Percentiles rank a stretch among this genome's conserved stretches.
Evolutionary conservation across 1,140 invertebrate species (phyloP).

Genomic region (Aethina tumida): DNA sequence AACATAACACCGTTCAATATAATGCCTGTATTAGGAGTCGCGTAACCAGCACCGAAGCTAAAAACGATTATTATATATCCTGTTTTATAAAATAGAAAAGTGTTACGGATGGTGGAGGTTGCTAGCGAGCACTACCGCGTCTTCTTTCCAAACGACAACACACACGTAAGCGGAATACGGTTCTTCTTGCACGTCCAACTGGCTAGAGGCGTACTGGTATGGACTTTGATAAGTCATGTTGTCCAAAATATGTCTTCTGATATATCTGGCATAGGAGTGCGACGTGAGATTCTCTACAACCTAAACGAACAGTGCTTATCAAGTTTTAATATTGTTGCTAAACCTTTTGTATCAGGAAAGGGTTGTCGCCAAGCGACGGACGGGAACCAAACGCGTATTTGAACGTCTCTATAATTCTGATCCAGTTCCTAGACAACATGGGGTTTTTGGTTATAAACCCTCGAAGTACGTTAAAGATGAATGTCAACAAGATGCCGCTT

Average conservation of each 20-base stretch:
- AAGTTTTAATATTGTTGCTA: too few species aligned
- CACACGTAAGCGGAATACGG: constrained; percentile 87
- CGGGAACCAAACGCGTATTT: constrained; percentile 90
- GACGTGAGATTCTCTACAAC: constrained; percentile 54
- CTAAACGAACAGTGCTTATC: constrained; percentile 42
- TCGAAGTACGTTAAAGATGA: constrained; percentile 76
- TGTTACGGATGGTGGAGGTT: constrained; percentile 80
- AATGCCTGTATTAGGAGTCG: constrained; percentile 71
- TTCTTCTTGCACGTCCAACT: constrained; percentile 48
- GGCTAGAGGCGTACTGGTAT: constrained; percentile 58
- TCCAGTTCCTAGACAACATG: constrained; percentile 42
- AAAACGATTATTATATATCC: too few species aligned
- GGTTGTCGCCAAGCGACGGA: constrained; percentile 82
- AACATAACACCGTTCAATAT: constrained; percentile 94
- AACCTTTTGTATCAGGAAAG: too few species aligned
- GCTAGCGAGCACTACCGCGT: too few species aligned
- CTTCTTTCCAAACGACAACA: constrained; percentile 74
- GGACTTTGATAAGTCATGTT: constrained; percentile 54
- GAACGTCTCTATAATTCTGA: constrained; percentile 81
- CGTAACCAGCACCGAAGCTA: constrained; percentile 67
- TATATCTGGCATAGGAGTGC: constrained; percentile 47
- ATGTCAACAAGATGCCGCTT: constrained; percentile 66
- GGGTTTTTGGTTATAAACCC: constrained; percentile 40
- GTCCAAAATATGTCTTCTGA: constrained; percentile 51
- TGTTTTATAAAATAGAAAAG: constrained; percentile 90